phyloP scores from a whole-genome alignment of 2,888 invertebrate genomes.

The Beris chalybata region DNA sequence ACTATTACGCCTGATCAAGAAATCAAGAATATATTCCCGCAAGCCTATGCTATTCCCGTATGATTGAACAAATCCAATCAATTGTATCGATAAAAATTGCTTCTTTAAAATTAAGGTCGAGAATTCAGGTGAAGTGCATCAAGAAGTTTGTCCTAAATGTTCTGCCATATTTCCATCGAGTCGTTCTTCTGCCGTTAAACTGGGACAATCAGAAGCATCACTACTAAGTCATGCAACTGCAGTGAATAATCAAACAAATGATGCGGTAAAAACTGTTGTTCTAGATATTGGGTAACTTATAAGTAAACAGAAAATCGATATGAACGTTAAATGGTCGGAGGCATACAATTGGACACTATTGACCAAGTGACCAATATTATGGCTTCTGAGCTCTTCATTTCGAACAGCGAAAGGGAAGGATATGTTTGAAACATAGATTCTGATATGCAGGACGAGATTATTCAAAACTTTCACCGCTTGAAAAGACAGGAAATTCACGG shows the following conservation, averaged over 20 bases:
- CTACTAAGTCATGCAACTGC: slow-evolving; percentile 5
- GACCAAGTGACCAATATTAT: slow-evolving; percentile 29
- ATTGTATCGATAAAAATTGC: background rate
- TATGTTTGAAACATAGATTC: background rate
- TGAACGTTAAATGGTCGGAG: no score
- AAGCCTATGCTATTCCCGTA: background rate
- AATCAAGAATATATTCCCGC: background rate
- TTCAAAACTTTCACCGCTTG: slow-evolving; percentile 14
- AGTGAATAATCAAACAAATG: slow-evolving; percentile 24
- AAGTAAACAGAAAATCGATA: slow-evolving; percentile 15
- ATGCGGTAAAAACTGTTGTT: slow-evolving; percentile 30
- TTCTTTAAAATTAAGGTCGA: slow-evolving; percentile 17
- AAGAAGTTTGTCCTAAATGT: slow-evolving; percentile 51
- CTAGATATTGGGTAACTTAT: slow-evolving; percentile 4
- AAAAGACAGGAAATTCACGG: slow-evolving; percentile 24
- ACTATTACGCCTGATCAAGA: slow-evolving; percentile 1
- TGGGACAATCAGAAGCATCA: slow-evolving; percentile 28
- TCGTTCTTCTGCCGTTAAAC: slow-evolving; percentile 41
- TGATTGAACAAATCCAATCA: no score
- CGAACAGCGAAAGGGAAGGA: background rate
- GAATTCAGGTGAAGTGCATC: slow-evolving; percentile 9
- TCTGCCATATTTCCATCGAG: slow-evolving; percentile 52
- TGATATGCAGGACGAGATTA: slow-evolving; percentile 2
- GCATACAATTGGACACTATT: slow-evolving; percentile 6
- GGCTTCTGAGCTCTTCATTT: slow-evolving; percentile 15